These are phyloP conservation scores for Perca flavescens DNA, from an alignment of 2,113 vertebrate genomes.

Conservation along the genomic window DNA sequence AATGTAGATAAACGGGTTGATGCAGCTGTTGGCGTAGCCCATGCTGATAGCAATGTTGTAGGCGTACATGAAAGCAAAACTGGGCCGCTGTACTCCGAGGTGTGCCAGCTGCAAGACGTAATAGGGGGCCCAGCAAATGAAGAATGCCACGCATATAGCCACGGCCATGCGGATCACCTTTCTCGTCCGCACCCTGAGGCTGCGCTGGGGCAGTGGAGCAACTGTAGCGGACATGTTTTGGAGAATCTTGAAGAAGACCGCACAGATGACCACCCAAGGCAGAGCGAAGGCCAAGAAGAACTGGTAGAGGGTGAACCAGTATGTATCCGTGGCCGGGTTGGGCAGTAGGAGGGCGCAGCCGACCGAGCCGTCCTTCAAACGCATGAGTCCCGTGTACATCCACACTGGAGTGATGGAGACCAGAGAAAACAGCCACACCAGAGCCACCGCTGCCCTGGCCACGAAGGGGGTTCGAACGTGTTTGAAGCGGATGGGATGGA, in stretches of 20 bases:
- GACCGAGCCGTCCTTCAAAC: constrained; percentile 78
- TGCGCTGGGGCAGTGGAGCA: constrained; percentile 84
- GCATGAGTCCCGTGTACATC: constrained; percentile 88
- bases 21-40: constrained; percentile 82
- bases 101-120: constrained; percentile 78
- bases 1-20: constrained; percentile 81
- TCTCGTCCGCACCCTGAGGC: constrained; percentile 77
- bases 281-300: constrained; percentile 82
- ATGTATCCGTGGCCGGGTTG: constrained; percentile 83
- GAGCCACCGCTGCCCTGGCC: constrained; percentile 77
- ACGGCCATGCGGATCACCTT: constrained; percentile 88
- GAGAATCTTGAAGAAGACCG: constrained; percentile 87
- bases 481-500: constrained; percentile 86
- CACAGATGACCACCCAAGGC: constrained; percentile 84
- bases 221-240: constrained; percentile 86
- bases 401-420: constrained; percentile 86
- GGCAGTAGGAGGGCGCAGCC: constrained; percentile 87
- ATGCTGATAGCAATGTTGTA: constrained; percentile 80
- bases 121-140: constrained; percentile 86
- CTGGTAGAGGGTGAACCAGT: constrained; percentile 86
- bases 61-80: constrained; percentile 63
- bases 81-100: constrained; percentile 70
- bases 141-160: constrained; percentile 87
- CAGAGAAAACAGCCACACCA: constrained; percentile 87
- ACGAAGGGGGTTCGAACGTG: constrained; percentile 78